A percentile compares a stretch with the other conserved stretches of the same genome.
Evolutionary conservation across 1,140 invertebrate species (phyloP).

Genomic region (Neodiprion virginianus): DNA sequence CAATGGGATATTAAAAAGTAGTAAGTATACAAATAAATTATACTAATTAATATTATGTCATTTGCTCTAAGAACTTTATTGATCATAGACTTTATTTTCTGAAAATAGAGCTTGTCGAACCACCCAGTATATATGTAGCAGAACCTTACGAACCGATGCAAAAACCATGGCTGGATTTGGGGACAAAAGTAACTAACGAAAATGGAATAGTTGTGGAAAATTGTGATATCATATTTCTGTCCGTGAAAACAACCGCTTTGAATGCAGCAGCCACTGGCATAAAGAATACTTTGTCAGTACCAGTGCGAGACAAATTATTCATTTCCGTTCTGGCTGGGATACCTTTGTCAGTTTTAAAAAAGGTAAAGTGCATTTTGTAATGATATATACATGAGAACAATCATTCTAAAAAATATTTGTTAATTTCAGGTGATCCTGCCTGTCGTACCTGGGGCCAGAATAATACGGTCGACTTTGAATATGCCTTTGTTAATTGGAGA

Average conservation of each 20-base stretch:
- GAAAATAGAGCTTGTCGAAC: background rate
- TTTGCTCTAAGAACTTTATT: background rate
- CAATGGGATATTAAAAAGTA: conserved; percentile 13
- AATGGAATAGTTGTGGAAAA: conserved; percentile 68
- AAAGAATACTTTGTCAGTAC: conserved; percentile 39
- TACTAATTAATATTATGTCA: background rate
- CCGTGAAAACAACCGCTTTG: conserved; percentile 82
- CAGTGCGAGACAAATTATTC: conserved; percentile 66
- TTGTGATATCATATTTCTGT: conserved; percentile 78
- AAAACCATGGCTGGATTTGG: conserved; percentile 63
- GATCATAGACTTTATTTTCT: background rate
- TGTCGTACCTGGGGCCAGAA: conserved; percentile 16
- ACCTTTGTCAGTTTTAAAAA: conserved; percentile 70
- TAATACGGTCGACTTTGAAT: conserved; percentile 15
- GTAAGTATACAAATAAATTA: background rate
- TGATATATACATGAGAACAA: background rate
- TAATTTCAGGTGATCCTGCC: conserved; percentile 6
- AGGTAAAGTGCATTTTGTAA: conserved; percentile 57
- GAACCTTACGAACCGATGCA: conserved; percentile 13
- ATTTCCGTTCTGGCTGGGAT: conserved; percentile 81
- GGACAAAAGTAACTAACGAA: conserved; percentile 64
- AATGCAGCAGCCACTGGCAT: conserved; percentile 64
- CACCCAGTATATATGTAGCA: background rate
- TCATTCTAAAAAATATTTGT: background rate
- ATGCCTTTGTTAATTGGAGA: conserved; percentile 6